These are phyloP conservation scores for Pollenia amentaria DNA, from an alignment of 2,888 invertebrate genomes.

Conservation along the genomic window DNA sequence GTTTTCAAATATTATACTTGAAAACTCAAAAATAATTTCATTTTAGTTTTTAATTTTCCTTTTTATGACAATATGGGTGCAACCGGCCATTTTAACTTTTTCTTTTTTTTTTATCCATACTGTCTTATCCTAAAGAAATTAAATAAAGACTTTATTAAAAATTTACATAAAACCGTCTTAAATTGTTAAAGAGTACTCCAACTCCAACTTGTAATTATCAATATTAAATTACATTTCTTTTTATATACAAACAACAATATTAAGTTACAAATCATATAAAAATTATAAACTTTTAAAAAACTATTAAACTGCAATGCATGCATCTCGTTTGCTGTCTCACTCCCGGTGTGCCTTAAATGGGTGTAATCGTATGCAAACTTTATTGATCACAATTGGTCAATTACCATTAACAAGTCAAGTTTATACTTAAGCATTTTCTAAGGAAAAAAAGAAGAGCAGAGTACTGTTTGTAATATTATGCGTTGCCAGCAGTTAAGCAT, in stretches of 20 bases:
- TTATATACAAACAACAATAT: constrained; percentile 55
- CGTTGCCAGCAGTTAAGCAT: constrained; percentile 48
- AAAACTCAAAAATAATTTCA: no score
- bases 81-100: no score
- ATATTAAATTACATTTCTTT: constrained; percentile 58
- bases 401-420: constrained; percentile 40
- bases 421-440: background rate
- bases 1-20: no score
- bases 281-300: constrained; percentile 70
- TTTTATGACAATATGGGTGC: no score
- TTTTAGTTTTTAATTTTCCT: no score
- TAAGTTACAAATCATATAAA: constrained; percentile 76
- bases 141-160: background rate
- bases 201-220: constrained; percentile 48
- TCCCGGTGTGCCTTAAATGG: constrained; percentile 46
- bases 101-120: background rate
- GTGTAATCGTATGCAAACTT: constrained; percentile 72
- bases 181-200: constrained; percentile 28
- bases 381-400: constrained; percentile 67
- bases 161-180: constrained; percentile 55
- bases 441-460: background rate
- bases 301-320: constrained; percentile 43
- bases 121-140: background rate
- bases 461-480: constrained; percentile 54
- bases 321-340: background rate